These are phyloP conservation scores for Dendrophyllia cribrosa DNA, from an alignment of 64 coral and sea anemone species.

Conservation along the genomic window DNA sequence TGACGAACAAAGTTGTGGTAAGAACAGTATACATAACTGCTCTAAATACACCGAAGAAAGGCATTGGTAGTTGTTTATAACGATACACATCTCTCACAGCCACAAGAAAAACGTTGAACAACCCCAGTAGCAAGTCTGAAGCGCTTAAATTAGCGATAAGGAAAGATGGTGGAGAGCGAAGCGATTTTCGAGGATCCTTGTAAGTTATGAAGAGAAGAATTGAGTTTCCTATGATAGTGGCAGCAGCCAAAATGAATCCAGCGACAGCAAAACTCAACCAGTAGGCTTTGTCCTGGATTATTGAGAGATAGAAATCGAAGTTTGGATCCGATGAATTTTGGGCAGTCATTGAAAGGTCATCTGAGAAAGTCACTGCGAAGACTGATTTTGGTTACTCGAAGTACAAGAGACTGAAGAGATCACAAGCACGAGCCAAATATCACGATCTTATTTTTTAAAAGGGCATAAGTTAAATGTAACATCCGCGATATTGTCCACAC, in stretches of 20 bases:
- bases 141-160: slow-evolving; percentile 36
- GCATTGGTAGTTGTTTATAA: not conserved
- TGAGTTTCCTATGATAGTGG: not conserved
- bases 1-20: not conserved
- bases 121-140: slow-evolving; percentile 11
- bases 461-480: no score
- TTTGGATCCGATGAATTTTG: slow-evolving; percentile 22
- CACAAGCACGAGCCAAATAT: no score
- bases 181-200: slow-evolving; percentile 18
- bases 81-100: slow-evolving; percentile 30
- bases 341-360: not conserved
- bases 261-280: not conserved
- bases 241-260: not conserved
- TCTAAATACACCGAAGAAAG: not conserved
- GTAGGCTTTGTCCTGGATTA: not conserved
- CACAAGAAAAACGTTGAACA: not conserved
- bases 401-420: no score
- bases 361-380: no score
- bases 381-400: no score
- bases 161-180: slow-evolving; percentile 13
- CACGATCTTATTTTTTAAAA: no score
- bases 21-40: not conserved
- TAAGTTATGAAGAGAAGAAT: slow-evolving; percentile 29
- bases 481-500: no score
- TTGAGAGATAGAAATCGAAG: slow-evolving; percentile 2